phyloP scores from a whole-genome alignment of 2,888 invertebrate genomes.

The Erebia ligea region DNA sequence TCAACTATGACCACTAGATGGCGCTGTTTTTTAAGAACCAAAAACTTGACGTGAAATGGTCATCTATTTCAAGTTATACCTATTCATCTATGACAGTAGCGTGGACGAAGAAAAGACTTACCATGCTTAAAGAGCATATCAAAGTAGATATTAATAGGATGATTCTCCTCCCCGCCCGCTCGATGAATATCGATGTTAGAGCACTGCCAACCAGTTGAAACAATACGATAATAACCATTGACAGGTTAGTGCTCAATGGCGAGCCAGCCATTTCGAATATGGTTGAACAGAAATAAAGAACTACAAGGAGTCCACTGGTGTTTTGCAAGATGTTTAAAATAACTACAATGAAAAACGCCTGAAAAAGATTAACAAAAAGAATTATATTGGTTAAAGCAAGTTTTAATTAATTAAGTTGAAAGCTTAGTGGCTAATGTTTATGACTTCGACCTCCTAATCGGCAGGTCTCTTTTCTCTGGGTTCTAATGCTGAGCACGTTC shows the following conservation, averaged over 20 bases:
- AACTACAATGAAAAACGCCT: constrained; percentile 51
- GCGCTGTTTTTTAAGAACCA: too few species aligned
- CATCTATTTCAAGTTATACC: too few species aligned
- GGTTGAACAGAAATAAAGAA: constrained; percentile 33
- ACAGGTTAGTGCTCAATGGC: constrained; percentile 27
- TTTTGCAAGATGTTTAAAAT: constrained; percentile 46
- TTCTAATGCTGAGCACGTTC: too few species aligned
- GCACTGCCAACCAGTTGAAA: constrained; percentile 35
- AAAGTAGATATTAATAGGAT: constrained; percentile 32
- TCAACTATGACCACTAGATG: too few species aligned
- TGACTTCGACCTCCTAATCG: too few species aligned
- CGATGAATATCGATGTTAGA: constrained; percentile 31
- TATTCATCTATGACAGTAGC: too few species aligned
- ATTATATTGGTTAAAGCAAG: too few species aligned
- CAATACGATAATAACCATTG: constrained; percentile 36
- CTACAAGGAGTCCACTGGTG: constrained; percentile 31
- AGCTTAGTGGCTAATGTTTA: too few species aligned
- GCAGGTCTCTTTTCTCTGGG: too few species aligned
- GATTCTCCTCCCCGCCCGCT: constrained; percentile 32
- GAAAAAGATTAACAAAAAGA: too few species aligned
- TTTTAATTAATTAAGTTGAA: too few species aligned
- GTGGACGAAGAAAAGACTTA: constrained; percentile 20
- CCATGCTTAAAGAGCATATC: constrained; percentile 34
- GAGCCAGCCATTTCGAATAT: constrained; percentile 39
- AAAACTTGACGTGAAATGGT: too few species aligned